These are phyloP conservation scores for Agrochola lychnidis DNA, from an alignment of 2,888 invertebrate species.

Conservation along the genomic window DNA sequence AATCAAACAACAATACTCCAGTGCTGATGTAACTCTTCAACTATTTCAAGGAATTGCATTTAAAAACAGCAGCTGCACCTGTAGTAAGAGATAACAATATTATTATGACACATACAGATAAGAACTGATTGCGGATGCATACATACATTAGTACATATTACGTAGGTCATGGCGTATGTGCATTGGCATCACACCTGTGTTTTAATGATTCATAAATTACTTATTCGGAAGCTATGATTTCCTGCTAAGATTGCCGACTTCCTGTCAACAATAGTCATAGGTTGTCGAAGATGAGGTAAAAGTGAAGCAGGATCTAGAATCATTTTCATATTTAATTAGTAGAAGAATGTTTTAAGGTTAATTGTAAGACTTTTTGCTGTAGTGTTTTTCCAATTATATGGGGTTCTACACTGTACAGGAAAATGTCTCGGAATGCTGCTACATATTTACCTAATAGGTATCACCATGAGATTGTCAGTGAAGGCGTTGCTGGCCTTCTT, in stretches of 20 bases:
- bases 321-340: neutral
- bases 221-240: constrained; percentile 63
- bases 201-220: constrained; percentile 63
- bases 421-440: neutral
- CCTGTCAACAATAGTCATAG: constrained; percentile 40
- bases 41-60: constrained; percentile 6
- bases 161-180: constrained; percentile 47
- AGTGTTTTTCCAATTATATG: neutral
- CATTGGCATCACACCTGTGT: constrained; percentile 49
- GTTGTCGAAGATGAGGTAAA: constrained; percentile 32
- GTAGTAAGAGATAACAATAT: constrained; percentile 44
- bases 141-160: constrained; percentile 18
- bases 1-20: neutral
- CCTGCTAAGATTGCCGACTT: constrained; percentile 51
- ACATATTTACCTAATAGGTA: neutral
- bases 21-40: constrained; percentile 20
- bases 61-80: constrained; percentile 36
- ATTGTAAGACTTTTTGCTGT: neutral
- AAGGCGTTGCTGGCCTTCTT: no score
- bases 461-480: neutral
- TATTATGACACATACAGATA: constrained; percentile 57
- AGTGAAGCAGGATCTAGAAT: constrained; percentile 8
- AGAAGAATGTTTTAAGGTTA: constrained; percentile 12
- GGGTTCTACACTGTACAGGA: neutral
- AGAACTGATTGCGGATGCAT: constrained; percentile 53